Evolutionary conservation across 1,140 invertebrate species (phyloP).

Genomic region (Pachypeltis micranthus): DNA sequence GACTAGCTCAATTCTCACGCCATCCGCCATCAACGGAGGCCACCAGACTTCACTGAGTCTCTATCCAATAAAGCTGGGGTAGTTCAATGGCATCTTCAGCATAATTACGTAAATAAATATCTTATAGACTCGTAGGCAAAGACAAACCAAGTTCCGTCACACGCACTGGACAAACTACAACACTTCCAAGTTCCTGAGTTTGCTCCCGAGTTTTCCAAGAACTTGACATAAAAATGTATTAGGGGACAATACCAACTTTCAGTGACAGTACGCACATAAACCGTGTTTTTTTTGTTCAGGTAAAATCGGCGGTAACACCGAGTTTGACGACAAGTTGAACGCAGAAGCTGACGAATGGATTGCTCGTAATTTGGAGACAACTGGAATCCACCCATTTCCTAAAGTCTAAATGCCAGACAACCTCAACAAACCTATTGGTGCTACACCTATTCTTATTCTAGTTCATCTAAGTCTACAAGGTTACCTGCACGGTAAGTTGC

Average conservation of each 20-base stretch:
- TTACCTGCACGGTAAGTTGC: too few species aligned
- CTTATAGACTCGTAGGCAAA: background rate
- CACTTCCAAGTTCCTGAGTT: background rate
- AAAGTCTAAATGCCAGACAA: too few species aligned
- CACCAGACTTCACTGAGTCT: too few species aligned
- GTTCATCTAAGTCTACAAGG: too few species aligned
- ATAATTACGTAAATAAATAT: too few species aligned
- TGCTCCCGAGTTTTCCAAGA: background rate
- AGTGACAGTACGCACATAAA: background rate
- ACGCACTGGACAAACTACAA: background rate
- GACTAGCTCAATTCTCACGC: too few species aligned
- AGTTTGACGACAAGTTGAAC: slow-evolving; percentile 24
- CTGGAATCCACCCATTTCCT: background rate
- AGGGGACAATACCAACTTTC: background rate
- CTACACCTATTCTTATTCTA: too few species aligned
- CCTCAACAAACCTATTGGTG: too few species aligned
- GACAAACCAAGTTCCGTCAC: background rate
- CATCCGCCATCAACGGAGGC: too few species aligned
- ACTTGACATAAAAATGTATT: background rate
- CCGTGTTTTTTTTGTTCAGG: slow-evolving; percentile 13
- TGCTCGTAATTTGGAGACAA: slow-evolving; percentile 19
- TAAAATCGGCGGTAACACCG: slow-evolving; percentile 18
- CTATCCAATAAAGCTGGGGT: too few species aligned
- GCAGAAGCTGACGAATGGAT: slow-evolving; percentile 25
- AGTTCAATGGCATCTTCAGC: too few species aligned